Conservation (phyloP, 2,113 vertebrate genomes). For the Propithecus coquereli region DNA sequence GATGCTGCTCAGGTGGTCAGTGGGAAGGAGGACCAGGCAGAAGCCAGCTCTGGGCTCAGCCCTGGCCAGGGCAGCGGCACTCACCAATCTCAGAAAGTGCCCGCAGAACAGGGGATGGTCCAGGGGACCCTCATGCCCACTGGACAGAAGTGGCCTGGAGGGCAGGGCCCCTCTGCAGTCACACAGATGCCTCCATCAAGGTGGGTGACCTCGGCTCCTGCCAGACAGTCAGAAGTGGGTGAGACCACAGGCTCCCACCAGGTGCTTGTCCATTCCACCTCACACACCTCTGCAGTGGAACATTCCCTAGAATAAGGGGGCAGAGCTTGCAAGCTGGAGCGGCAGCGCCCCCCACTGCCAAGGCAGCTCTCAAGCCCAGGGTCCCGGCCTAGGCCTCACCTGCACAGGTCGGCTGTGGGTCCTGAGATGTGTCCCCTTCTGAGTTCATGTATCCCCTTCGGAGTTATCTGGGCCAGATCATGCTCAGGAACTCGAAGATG, state of each 20-base stretch:
- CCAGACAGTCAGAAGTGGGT: not conserved
- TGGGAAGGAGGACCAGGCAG: not conserved
- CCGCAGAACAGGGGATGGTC: slow-evolving; percentile 88
- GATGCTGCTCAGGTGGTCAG: not conserved
- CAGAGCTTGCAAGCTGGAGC: not conserved
- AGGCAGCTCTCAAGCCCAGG: not conserved
- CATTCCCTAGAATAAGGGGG: too few relatives aligned
- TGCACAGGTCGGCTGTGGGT: not conserved
- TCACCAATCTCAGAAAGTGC: slow-evolving; percentile 91
- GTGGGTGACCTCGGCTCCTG: slow-evolving; percentile 65
- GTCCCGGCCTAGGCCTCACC: not conserved
- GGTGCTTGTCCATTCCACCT: too few relatives aligned
- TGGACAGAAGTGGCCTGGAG: slow-evolving; percentile 88
- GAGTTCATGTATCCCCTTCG: not conserved
- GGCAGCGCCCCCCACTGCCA: not conserved
- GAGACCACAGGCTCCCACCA: not conserved
- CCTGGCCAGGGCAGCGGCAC: not conserved
- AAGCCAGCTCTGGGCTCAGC: not conserved
- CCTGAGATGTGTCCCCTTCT: not conserved
- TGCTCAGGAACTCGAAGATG: not conserved
- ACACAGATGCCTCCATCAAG: slow-evolving; percentile 82
- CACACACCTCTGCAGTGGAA: accelerated
- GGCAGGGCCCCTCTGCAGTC: slow-evolving; percentile 88
- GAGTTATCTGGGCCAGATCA: not conserved
- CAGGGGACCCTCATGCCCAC: slow-evolving; percentile 85